Conservation (phyloP, 2,888 invertebrate species). For the Troides helena region DNA sequence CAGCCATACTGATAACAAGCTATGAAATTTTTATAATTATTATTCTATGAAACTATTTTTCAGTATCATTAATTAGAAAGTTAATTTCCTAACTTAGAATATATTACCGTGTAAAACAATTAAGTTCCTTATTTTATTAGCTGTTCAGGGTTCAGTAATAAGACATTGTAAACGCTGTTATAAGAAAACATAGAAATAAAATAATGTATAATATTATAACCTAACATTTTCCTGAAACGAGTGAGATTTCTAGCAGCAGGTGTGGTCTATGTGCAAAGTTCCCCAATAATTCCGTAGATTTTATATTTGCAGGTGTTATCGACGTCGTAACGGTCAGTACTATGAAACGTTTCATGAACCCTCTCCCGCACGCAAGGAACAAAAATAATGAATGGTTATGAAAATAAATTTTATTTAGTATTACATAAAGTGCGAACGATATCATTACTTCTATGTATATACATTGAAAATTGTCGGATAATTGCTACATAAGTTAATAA, state of each 20-base stretch:
- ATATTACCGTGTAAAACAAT: no score
- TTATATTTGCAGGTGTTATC: slow-evolving; percentile 19
- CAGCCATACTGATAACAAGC: no score
- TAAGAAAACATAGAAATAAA: neutral
- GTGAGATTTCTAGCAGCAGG: slow-evolving; percentile 10
- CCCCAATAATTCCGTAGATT: slow-evolving; percentile 16
- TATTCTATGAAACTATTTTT: no score
- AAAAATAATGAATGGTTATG: neutral
- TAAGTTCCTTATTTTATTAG: neutral
- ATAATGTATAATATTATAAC: neutral
- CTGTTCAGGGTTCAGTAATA: neutral
- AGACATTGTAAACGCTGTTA: neutral
- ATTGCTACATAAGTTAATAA: no score
- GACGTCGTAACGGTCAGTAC: slow-evolving; percentile 17
- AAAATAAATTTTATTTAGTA: neutral
- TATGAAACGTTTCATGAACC: slow-evolving; percentile 8
- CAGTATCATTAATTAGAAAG: no score
- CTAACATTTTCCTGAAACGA: slow-evolving; percentile 5
- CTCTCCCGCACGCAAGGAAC: neutral
- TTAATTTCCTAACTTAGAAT: no score
- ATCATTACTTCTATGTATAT: neutral
- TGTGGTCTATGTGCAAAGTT: slow-evolving; percentile 17
- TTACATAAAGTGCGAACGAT: neutral
- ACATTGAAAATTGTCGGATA: no score
- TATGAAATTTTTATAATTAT: no score